Conservation (phyloP, 2,888 invertebrate species). For the Clistopyga incitator region DNA sequence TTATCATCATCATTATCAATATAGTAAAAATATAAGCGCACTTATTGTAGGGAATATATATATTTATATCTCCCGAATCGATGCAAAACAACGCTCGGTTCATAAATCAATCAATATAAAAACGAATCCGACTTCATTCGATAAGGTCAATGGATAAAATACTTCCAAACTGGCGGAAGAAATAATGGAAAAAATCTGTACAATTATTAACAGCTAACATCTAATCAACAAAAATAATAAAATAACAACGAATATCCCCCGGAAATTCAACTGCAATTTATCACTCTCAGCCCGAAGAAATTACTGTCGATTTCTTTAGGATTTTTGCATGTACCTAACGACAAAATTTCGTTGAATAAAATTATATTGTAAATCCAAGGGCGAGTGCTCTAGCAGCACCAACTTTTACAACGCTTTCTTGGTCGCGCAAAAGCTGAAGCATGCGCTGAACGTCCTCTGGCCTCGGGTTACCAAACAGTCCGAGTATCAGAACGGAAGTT, state of each 20-base stretch:
- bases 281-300: background rate
- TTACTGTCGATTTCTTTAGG: background rate
- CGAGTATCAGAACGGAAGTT: conserved; percentile 79
- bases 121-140: background rate
- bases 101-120: background rate
- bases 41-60: conserved; percentile 40
- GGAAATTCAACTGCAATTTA: background rate
- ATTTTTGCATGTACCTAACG: background rate
- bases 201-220: background rate
- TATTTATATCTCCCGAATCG: background rate
- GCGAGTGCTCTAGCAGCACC: conserved; percentile 79
- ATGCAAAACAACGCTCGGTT: conserved; percentile 22
- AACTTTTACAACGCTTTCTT: conserved; percentile 76
- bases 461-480: conserved; percentile 77
- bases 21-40: conserved; percentile 64
- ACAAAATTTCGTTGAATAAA: background rate
- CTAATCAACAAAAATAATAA: conserved; percentile 4
- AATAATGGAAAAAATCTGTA: background rate
- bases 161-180: conserved; percentile 5
- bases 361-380: conserved; percentile 72
- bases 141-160: conserved; percentile 9
- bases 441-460: conserved; percentile 80
- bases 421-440: conserved; percentile 79
- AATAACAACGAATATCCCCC: conserved; percentile 6
- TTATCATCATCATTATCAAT: conserved; percentile 42